phyloP scores from a whole-genome alignment of 2,113 vertebrate genomes.

The Podilymbus podiceps region DNA sequence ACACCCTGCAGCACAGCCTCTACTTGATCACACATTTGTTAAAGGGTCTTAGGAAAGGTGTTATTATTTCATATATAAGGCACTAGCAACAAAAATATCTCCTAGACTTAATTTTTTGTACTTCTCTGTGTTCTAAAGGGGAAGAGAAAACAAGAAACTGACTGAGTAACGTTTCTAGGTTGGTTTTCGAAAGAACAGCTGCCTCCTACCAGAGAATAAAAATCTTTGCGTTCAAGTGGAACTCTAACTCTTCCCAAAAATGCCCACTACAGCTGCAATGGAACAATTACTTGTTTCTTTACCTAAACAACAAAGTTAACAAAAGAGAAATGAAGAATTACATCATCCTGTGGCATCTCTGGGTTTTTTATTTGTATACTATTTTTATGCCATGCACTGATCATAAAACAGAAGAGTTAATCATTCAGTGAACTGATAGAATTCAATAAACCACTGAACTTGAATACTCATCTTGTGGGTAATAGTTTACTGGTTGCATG shows the following conservation, averaged over 20 bases:
- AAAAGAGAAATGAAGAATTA: background rate
- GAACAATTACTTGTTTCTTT: background rate
- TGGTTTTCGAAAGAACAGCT: background rate
- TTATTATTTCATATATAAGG: background rate
- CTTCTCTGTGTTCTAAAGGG: background rate
- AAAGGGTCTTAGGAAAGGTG: background rate
- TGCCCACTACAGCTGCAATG: background rate
- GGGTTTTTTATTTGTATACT: background rate
- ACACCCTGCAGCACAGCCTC: background rate
- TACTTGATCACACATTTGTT: background rate
- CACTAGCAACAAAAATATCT: background rate
- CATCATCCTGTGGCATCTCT: background rate
- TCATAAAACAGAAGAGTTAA: background rate
- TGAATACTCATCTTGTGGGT: background rate
- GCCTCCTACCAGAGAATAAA: background rate
- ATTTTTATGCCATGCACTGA: background rate
- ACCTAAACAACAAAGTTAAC: background rate
- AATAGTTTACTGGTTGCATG: background rate
- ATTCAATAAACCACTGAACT: background rate
- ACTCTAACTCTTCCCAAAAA: background rate
- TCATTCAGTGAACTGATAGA: background rate
- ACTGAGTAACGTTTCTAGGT: background rate
- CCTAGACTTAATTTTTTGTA: background rate
- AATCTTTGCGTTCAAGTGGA: background rate
- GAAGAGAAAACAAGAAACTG: background rate